Evolutionary conservation across 2,113 vertebrate genomes (phyloP), one percentile per base, ranked within the genome.

Genomic region (Geococcyx californianus): DNA sequence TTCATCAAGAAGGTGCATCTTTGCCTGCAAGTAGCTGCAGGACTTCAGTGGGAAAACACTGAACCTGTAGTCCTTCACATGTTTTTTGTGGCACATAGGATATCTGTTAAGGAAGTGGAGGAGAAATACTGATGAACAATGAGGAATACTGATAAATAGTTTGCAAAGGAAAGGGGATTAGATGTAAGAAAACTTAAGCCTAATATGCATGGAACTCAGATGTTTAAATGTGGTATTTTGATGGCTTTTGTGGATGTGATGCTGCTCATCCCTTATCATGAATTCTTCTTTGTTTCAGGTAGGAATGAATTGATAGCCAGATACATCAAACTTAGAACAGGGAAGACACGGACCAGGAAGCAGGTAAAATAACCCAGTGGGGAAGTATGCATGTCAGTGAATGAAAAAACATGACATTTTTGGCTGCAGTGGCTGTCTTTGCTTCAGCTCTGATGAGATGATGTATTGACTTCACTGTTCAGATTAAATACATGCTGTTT

Each of bases 281-380:
- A 67, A 84, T 97, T 97, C 87, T 96, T 98, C 92, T 98, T 98
- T 97, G 88, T 98, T 98, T 97, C 97, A 99, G 99, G 99, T 98
- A 99, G 99, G 95, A 99, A 99, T 98, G 99, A 99, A 98, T 98
- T 99, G 97, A 99, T 99, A 98, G 99, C 99, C 95, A 98, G 99
- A 99, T 99, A 99, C 98, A 99, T 99, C 98, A 99, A 99, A 97
- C 99, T 99, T 93, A 98, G 99, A 94, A 99, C 99, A 33, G 99
- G 99, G 81, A 99, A 99, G 98, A 99, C 99, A 93, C 99, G 99
- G 98, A 99, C 99, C 97, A 98, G 99, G 95, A 99, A 99, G 97
- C 99, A 99, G 99, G 99, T 99, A 99, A 99, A 98, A 97, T 84
- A 74, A 86, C 80, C 81, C 76, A 29, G 70, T 93, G 94, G 92